These are phyloP conservation scores for Spodoptera litura DNA, from an alignment of 1,140 invertebrate genomes.

Conservation along the genomic window DNA sequence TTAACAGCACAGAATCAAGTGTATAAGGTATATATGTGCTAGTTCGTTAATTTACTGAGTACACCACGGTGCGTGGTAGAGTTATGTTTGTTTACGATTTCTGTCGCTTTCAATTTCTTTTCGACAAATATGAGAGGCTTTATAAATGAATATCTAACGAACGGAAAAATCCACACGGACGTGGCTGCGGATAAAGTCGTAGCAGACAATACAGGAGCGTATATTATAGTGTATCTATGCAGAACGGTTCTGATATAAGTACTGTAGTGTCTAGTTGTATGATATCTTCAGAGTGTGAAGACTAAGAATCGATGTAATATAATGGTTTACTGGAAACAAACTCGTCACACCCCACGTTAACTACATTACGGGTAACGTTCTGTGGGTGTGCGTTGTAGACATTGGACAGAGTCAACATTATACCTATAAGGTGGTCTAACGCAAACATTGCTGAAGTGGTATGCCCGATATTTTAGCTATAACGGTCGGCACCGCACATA, in stretches of 20 bases:
- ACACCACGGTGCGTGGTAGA: constrained; percentile 1
- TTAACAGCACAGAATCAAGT: constrained; percentile 8
- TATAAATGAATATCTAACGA: too few relatives aligned
- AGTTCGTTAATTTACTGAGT: constrained; percentile 12
- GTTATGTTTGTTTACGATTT: constrained; percentile 11
- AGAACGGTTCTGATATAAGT: too few relatives aligned
- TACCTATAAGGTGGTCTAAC: constrained; percentile 23
- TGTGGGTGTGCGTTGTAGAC: constrained; percentile 33
- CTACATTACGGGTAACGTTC: constrained; percentile 20
- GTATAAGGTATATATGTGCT: constrained; percentile 13
- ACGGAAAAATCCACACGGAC: background rate
- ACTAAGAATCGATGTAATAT: too few relatives aligned
- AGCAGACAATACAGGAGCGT: too few relatives aligned
- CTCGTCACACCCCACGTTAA: constrained; percentile 23
- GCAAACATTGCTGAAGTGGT: constrained; percentile 30
- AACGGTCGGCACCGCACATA: background rate
- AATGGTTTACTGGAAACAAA: constrained; percentile 10
- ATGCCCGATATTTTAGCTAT: constrained; percentile 30
- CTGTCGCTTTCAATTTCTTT: constrained; percentile 4
- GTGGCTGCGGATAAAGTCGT: too few relatives aligned
- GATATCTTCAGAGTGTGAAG: too few relatives aligned
- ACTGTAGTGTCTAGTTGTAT: too few relatives aligned
- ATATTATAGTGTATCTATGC: too few relatives aligned
- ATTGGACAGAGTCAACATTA: constrained; percentile 31
- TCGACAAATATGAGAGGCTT: too few relatives aligned